Evolutionary conservation across 2,797 vertebrate species (phyloP).

Genomic region (Coccyzus lansbergi): DNA sequence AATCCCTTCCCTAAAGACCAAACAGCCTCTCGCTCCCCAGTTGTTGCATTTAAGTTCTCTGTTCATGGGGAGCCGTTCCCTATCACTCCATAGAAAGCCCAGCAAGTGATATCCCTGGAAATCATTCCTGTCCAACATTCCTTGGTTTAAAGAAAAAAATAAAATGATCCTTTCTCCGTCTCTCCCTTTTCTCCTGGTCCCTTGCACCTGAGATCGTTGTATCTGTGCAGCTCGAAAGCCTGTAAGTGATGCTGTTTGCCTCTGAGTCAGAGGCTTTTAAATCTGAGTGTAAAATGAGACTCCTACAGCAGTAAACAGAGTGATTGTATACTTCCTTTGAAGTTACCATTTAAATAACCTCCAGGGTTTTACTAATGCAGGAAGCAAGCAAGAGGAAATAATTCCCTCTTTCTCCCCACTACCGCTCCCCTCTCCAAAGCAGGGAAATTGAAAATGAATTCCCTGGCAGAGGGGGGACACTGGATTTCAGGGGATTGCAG

Average conservation of each 20-base stretch:
- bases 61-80: not conserved
- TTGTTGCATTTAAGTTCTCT: not conserved
- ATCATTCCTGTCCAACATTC: not conserved
- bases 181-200: not conserved
- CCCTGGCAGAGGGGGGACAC: not conserved
- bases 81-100: not conserved
- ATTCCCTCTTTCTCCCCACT: not conserved
- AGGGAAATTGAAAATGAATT: conserved; percentile 43
- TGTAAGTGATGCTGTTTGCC: conserved; percentile 41
- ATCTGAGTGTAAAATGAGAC: conserved; percentile 58
- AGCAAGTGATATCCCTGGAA: not conserved
- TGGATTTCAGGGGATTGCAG: not conserved
- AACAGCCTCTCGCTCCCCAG: not conserved
- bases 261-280: conserved; percentile 58
- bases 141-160: not conserved
- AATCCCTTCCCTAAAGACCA: not conserved
- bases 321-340: conserved; percentile 61
- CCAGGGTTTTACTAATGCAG: conserved; percentile 50
- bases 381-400: conserved; percentile 35
- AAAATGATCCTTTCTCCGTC: not conserved
- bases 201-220: conserved; percentile 4
- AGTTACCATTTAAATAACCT: conserved; percentile 69
- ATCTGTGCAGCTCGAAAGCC: not conserved
- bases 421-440: not conserved
- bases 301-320: conserved; percentile 54